Evolutionary conservation across 2,888 invertebrate species (phyloP).

Genomic region (Limnephilus lunatus): DNA sequence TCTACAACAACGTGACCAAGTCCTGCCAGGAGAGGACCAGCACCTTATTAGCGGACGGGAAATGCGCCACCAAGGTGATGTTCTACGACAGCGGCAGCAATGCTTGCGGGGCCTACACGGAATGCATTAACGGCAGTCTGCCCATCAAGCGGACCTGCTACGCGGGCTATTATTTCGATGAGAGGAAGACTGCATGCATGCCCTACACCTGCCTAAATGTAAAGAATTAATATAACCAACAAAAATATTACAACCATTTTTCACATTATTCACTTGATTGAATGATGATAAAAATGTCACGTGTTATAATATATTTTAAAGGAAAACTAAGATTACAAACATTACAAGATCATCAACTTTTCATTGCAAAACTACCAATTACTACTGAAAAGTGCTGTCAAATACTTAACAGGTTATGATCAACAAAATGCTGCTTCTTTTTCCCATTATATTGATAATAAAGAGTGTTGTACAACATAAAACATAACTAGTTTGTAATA

Average conservation of each 20-base stretch:
- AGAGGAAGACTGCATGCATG: neutral
- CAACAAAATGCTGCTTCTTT: too few species aligned
- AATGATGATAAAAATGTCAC: too few species aligned
- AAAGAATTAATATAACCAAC: neutral
- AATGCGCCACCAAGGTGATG: conserved; percentile 8
- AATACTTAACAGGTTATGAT: too few species aligned
- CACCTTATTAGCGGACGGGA: neutral
- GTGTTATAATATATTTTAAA: too few species aligned
- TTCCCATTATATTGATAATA: too few species aligned
- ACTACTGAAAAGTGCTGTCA: too few species aligned
- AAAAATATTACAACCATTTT: neutral
- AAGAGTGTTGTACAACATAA: too few species aligned
- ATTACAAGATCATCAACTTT: too few species aligned
- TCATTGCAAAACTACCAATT: too few species aligned
- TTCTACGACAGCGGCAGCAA: neutral
- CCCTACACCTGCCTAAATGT: neutral
- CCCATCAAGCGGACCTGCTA: conserved; percentile 7
- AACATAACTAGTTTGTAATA: too few species aligned
- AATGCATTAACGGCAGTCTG: neutral
- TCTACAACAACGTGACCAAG: conserved; percentile 13
- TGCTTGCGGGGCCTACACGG: conserved; percentile 14
- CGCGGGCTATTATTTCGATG: neutral
- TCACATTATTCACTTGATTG: too few species aligned
- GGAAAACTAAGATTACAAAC: too few species aligned
- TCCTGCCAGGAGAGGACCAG: conserved; percentile 3